A percentile compares a stretch with the other conserved stretches of the same genome.
These are phyloP conservation scores for Craniophora ligustri DNA, from an alignment of 2,888 invertebrate genomes.

Conservation along the genomic window DNA sequence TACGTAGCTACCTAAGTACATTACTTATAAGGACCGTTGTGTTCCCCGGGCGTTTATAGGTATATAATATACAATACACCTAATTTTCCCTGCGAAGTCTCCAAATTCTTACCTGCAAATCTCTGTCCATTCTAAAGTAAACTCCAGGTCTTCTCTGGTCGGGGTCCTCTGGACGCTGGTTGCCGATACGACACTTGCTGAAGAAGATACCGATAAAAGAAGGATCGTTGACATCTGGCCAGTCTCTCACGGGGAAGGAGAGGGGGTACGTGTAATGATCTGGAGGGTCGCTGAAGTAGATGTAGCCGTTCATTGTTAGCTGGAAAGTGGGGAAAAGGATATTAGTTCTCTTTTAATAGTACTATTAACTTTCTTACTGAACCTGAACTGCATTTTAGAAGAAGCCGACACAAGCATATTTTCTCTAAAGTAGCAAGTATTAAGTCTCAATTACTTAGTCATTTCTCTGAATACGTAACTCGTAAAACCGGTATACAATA, in stretches of 20 bases:
- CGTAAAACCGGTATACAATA: no score
- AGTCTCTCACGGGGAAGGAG: conserved; percentile 95
- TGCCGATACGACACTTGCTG: conserved; percentile 95
- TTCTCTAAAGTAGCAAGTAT: no score
- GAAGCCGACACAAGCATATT: no score
- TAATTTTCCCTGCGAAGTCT: no score
- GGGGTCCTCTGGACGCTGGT: conserved; percentile 91
- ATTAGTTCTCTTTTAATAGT: no score
- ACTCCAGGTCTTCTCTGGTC: conserved; percentile 94
- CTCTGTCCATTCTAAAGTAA: conserved; percentile 92
- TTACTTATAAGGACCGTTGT: no score
- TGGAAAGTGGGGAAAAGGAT: conserved; percentile 67
- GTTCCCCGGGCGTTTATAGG: no score
- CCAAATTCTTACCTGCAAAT: conserved; percentile 77
- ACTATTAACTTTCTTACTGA: no score
- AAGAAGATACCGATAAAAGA: conserved; percentile 98
- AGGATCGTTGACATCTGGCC: conserved; percentile 96
- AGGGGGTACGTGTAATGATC: conserved; percentile 95
- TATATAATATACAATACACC: no score
- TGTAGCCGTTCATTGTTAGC: conserved; percentile 94
- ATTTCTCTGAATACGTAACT: background rate
- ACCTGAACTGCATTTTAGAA: no score
- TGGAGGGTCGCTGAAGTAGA: conserved; percentile 97
- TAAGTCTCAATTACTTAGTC: no score
- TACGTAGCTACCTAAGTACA: no score